phyloP scores from a whole-genome alignment of 2,888 invertebrate species.

The Atherix ibis region DNA sequence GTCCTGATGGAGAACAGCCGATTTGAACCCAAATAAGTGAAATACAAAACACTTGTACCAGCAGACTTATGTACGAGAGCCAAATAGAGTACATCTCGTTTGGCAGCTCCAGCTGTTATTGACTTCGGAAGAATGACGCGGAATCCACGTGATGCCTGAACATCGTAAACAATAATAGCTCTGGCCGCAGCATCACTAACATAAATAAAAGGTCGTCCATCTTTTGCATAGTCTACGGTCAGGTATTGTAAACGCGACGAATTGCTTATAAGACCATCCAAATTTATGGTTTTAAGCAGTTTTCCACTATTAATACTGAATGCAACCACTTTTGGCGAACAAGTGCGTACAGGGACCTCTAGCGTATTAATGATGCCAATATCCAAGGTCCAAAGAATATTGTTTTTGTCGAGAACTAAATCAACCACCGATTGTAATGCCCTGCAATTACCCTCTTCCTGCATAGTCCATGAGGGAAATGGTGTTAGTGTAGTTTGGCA shows the following conservation, averaged over 20 bases:
- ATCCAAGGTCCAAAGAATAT: constrained; percentile 57
- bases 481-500: constrained; percentile 38
- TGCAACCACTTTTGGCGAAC: constrained; percentile 52
- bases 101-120: constrained; percentile 34
- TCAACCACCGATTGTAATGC: constrained; percentile 57
- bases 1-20: constrained; percentile 48
- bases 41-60: constrained; percentile 40
- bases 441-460: constrained; percentile 46
- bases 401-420: constrained; percentile 42
- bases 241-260: constrained; percentile 53
- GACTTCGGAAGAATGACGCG: constrained; percentile 45
- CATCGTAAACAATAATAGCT: constrained; percentile 50
- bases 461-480: constrained; percentile 46
- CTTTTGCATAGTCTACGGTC: constrained; percentile 45
- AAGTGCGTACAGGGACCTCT: constrained; percentile 44
- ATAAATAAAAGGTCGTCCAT: constrained; percentile 44
- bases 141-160: constrained; percentile 43
- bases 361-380: constrained; percentile 52
- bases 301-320: constrained; percentile 43
- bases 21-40: constrained; percentile 46
- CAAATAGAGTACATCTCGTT: constrained; percentile 49
- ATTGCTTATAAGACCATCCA: constrained; percentile 40
- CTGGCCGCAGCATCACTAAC: constrained; percentile 54
- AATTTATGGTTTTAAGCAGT: constrained; percentile 43
- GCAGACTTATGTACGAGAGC: constrained; percentile 42